A percentile compares a stretch with the other conserved stretches of the same genome.
Conservation (phyloP, 2,888 invertebrate species). For the Rotaria macrura region DNA sequence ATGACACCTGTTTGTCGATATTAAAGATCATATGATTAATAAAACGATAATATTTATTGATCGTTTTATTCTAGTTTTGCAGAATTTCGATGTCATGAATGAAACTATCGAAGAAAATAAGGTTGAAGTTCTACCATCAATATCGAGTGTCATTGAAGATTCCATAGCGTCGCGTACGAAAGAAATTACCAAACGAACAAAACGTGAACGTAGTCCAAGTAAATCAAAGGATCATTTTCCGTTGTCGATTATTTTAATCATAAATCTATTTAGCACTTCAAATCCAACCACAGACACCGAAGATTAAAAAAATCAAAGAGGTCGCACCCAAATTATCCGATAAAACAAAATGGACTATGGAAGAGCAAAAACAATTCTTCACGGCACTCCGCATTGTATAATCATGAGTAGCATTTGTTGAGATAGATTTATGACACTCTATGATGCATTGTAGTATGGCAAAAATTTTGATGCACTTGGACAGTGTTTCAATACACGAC, state of each 20-base stretch:
- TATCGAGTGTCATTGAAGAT: not conserved
- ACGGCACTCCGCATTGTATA: not conserved
- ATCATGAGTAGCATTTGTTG: not conserved
- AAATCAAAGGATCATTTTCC: not conserved
- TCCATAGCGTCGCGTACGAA: not conserved
- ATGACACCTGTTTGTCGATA: not conserved
- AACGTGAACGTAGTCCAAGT: slow-evolving; percentile 16
- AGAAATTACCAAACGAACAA: slow-evolving; percentile 12
- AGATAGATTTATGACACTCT: not conserved
- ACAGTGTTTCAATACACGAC: slow-evolving; percentile 4
- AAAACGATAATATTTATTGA: not conserved
- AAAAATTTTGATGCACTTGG: slow-evolving; percentile 13
- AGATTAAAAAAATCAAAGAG: slow-evolving; percentile 6
- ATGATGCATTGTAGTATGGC: not conserved
- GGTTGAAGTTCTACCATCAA: not conserved
- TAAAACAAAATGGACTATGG: slow-evolving; percentile 18
- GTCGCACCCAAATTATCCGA: not conserved
- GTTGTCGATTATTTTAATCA: not conserved
- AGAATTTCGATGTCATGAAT: not conserved
- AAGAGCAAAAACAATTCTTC: slow-evolving; percentile 19
- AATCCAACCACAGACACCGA: not conserved
- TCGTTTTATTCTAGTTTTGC: not conserved
- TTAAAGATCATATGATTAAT: not conserved
- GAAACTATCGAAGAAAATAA: not conserved
- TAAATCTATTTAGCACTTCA: not conserved